Conservation (phyloP, 2,888 invertebrate species). For the Timema cristinae region DNA sequence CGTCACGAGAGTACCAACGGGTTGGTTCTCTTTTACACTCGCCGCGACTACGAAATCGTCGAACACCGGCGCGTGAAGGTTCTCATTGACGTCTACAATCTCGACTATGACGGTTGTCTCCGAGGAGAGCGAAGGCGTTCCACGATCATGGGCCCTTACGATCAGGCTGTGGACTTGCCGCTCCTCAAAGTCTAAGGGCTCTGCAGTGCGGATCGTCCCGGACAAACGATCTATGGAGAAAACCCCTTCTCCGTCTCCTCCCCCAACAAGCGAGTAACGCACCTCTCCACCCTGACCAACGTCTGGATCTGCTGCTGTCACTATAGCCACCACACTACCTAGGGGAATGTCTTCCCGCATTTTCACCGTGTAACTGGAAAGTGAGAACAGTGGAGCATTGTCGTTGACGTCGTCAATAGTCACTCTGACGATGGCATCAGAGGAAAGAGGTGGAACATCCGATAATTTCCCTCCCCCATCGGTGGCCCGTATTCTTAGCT, state of each 20-base stretch:
- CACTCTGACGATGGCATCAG: constrained; percentile 78
- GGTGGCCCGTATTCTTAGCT: constrained; percentile 70
- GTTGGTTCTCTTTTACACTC: constrained; percentile 74
- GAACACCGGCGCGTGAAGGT: constrained; percentile 78
- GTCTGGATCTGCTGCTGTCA: constrained; percentile 82
- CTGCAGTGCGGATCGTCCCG: constrained; percentile 78
- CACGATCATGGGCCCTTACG: constrained; percentile 80
- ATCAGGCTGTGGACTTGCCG: constrained; percentile 85
- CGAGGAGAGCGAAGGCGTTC: constrained; percentile 73
- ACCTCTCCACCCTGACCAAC: constrained; percentile 77
- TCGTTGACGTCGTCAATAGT: constrained; percentile 88
- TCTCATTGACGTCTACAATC: constrained; percentile 92
- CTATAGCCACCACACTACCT: constrained; percentile 80
- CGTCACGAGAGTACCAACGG: constrained; percentile 71
- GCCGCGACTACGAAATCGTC: constrained; percentile 73
- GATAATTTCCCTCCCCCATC: constrained; percentile 61
- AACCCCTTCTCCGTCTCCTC: constrained; percentile 52
- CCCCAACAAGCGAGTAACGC: constrained; percentile 65
- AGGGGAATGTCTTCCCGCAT: constrained; percentile 87
- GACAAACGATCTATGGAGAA: constrained; percentile 82
- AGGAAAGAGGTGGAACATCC: constrained; percentile 59
- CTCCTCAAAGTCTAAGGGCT: constrained; percentile 80
- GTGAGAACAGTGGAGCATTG: constrained; percentile 77
- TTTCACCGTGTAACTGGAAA: constrained; percentile 70
- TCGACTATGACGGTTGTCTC: constrained; percentile 80